phyloP scores from a whole-genome alignment of 2,113 vertebrate species.

The Hippocampus abdominalis region DNA sequence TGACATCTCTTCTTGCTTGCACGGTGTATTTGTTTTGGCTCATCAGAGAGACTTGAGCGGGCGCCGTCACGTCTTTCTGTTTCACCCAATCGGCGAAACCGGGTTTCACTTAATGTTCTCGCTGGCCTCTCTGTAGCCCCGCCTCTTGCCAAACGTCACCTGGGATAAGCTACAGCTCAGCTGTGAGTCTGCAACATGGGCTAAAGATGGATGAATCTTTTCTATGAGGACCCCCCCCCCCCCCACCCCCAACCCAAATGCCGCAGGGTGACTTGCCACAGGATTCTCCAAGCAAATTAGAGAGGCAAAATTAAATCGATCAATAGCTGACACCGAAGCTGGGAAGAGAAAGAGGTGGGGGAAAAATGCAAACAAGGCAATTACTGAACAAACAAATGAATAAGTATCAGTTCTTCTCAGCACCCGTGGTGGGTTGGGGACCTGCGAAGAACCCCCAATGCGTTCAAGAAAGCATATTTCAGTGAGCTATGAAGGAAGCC shows the following conservation, averaged over 20 bases:
- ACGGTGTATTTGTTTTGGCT: no score
- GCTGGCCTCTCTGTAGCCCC: no score
- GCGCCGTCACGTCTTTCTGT: no score
- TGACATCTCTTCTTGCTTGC: no score
- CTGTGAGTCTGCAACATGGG: background rate
- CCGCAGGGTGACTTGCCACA: background rate
- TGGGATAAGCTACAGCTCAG: background rate
- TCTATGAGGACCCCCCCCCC: background rate
- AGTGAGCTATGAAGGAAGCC: constrained; percentile 15
- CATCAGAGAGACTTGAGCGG: no score
- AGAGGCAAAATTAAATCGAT: constrained; percentile 4
- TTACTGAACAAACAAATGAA: constrained; percentile 3
- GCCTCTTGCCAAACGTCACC: background rate
- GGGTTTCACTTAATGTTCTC: no score
- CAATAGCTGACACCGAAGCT: background rate
- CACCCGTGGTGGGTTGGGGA: background rate
- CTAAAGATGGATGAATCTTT: background rate
- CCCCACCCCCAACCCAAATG: background rate
- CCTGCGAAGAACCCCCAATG: background rate
- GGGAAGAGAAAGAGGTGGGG: background rate
- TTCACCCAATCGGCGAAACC: no score
- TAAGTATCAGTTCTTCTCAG: background rate
- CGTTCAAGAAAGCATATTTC: constrained; percentile 7
- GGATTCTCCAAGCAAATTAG: constrained; percentile 1
- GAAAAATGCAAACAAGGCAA: background rate